Conservation (phyloP, 2,888 invertebrate species). For the Chromoteleia sp. region DNA sequence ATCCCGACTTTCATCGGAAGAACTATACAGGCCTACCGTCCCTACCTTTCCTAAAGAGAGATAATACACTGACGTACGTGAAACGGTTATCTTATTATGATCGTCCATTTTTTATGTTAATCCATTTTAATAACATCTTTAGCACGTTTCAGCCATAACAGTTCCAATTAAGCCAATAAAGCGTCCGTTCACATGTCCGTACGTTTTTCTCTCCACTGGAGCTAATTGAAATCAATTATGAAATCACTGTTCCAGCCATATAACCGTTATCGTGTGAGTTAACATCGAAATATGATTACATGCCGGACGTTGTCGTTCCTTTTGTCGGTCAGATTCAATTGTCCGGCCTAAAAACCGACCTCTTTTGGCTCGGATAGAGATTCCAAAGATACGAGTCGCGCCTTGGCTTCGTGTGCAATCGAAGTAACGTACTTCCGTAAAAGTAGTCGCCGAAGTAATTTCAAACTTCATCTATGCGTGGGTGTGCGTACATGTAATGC, state of each 20-base stretch:
- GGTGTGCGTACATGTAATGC: slow-evolving; percentile 28
- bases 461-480: slow-evolving; percentile 34
- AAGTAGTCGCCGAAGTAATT: slow-evolving; percentile 51
- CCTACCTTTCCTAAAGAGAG: neutral
- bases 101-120: slow-evolving; percentile 46
- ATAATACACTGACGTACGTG: slow-evolving; percentile 1
- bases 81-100: slow-evolving; percentile 49
- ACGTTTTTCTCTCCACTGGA: slow-evolving; percentile 11
- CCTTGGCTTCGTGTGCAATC: slow-evolving; percentile 31
- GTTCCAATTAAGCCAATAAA: slow-evolving; percentile 57
- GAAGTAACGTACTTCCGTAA: slow-evolving; percentile 53
- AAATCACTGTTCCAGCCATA: slow-evolving; percentile 45
- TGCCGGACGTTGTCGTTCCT: slow-evolving; percentile 9
- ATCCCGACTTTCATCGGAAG: neutral
- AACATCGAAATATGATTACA: slow-evolving; percentile 44
- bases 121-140: slow-evolving; percentile 36
- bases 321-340: slow-evolving; percentile 4
- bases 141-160: slow-evolving; percentile 34
- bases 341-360: slow-evolving; percentile 11
- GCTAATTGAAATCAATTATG: slow-evolving; percentile 64
- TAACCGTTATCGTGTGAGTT: slow-evolving; percentile 43
- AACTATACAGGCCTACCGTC: too few relatives aligned
- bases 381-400: too few relatives aligned
- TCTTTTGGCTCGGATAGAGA: slow-evolving; percentile 9
- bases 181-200: slow-evolving; percentile 43